Base-by-base conservation (phyloP, 2,113 vertebrate genomes). In the Leptobrachium leishanense region DNA sequence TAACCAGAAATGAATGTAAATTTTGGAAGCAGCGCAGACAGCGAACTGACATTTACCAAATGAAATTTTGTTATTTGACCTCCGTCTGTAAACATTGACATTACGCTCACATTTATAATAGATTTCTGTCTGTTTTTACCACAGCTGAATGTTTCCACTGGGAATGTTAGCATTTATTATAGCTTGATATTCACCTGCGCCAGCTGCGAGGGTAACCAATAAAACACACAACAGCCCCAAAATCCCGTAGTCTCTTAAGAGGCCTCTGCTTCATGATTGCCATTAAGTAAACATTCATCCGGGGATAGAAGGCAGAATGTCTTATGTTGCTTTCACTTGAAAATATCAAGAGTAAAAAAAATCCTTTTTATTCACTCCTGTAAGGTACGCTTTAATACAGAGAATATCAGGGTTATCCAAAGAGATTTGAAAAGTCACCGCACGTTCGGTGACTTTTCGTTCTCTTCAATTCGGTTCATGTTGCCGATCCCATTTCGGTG, bases 21-120 rank as follows among this genome's bases (percentile, higher is more conserved):
- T 90, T 85, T 65, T 20, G 13, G 74, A 79, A 84, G 84, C 80
- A 84, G 84, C 82, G 75, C 84, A 70, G n/a, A 65, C 79, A 84
- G 81, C 63, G 79, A 84, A 80, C 87, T 92, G 90, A 89, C 88
- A 91, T 92, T 92, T 93, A 87, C 87, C 68, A 78, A 91, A 85
- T 85, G 87, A 87, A 89, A 87, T 87, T 89, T 87, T 88, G 82
- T 89, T 92, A 86, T 89, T 90, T 92, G 91, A 91, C 91, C 91
- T 91, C 87, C 82, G 83, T 91, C 82, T 88, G 89, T 90, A 93
- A 94, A 92, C 88, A 92, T 90, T 93, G 90, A 92, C 88, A 88
- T 88, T 92, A 82, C 84, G 83, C 85, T 91, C 88, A 86, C 88
- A 89, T 85, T 86, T 88, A 84, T 90, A 92, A 91, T 90, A 92